Evolutionary conservation across 2,888 invertebrate genomes (phyloP).

Genomic region (Plebejus anna): DNA sequence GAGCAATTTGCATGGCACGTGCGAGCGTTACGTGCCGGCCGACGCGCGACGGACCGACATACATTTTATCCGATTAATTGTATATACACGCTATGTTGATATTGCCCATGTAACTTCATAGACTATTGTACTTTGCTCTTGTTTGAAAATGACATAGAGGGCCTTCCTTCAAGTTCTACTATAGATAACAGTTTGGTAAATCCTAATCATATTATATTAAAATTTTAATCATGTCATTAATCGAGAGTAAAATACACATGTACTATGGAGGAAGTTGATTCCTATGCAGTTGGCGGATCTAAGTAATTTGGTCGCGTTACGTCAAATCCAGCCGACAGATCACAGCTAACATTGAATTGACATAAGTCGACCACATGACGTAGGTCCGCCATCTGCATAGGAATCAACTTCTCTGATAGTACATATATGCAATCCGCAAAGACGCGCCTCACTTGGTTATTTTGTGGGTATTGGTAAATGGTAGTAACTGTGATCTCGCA

Average conservation of each 20-base stretch:
- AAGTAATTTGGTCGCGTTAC: no score
- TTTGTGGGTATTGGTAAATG: not conserved
- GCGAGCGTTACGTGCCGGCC: not conserved
- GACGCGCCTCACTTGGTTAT: not conserved
- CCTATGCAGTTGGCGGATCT: no score
- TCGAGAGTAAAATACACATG: not conserved
- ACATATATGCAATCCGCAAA: not conserved
- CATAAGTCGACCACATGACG: no score
- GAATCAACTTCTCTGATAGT: no score
- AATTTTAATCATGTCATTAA: not conserved
- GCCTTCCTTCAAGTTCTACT: not conserved
- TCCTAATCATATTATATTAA: no score
- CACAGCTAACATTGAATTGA: no score
- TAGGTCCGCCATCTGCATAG: no score
- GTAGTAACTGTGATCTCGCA: no score
- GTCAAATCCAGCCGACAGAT: no score
- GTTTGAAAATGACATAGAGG: not conserved
- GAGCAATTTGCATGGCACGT: slow-evolving; percentile 20
- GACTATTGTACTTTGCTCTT: not conserved
- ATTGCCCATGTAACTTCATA: not conserved
- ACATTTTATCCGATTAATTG: not conserved
- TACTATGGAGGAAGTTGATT: no score
- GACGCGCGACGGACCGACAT: not conserved
- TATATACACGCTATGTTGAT: slow-evolving; percentile 15
- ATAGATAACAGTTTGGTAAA: no score